Percentiles rank a stretch among this genome's conserved stretches.
Evolutionary conservation across 2,113 vertebrate genomes (phyloP).

Genomic region (Takifugu flavidus): DNA sequence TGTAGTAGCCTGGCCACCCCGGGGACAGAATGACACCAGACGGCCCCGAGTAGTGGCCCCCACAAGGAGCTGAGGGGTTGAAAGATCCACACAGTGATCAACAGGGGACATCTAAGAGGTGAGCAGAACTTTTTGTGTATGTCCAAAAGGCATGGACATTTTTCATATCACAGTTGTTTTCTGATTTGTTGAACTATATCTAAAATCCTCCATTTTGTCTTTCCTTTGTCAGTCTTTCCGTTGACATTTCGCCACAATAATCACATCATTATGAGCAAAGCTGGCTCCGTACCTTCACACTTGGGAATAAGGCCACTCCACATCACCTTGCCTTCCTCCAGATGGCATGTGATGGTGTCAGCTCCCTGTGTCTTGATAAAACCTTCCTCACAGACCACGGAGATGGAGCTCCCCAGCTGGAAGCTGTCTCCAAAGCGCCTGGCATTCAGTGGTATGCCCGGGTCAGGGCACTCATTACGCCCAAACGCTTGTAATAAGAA

Average conservation of each 20-base stretch:
- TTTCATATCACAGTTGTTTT: conserved; percentile 20
- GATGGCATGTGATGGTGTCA: conserved; percentile 92
- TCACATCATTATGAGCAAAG: conserved; percentile 11
- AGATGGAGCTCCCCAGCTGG: conserved; percentile 93
- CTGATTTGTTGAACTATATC: background rate
- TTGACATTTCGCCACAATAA: conserved; percentile 5
- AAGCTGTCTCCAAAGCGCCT: conserved; percentile 93
- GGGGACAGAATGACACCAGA: conserved; percentile 96
- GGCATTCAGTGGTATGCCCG: conserved; percentile 92
- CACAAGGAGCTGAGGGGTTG: conserved; percentile 85
- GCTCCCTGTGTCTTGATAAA: conserved; percentile 98
- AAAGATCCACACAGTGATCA: background rate
- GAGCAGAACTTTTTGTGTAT: background rate
- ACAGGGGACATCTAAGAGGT: background rate
- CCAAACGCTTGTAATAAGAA: conserved; percentile 84
- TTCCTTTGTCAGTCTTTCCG: conserved; percentile 11
- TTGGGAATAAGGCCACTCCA: conserved; percentile 95
- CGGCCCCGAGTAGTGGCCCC: conserved; percentile 94
- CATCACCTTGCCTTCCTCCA: conserved; percentile 92
- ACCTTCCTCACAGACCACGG: conserved; percentile 95
- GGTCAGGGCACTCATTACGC: conserved; percentile 97
- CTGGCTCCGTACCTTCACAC: conserved; percentile 84
- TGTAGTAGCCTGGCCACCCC: conserved; percentile 98
- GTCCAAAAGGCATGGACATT: conserved; percentile 9
- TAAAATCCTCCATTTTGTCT: no score